These are phyloP conservation scores for Acutogordius australiensis DNA, from an alignment of 2,888 invertebrate species.

Conservation along the genomic window DNA sequence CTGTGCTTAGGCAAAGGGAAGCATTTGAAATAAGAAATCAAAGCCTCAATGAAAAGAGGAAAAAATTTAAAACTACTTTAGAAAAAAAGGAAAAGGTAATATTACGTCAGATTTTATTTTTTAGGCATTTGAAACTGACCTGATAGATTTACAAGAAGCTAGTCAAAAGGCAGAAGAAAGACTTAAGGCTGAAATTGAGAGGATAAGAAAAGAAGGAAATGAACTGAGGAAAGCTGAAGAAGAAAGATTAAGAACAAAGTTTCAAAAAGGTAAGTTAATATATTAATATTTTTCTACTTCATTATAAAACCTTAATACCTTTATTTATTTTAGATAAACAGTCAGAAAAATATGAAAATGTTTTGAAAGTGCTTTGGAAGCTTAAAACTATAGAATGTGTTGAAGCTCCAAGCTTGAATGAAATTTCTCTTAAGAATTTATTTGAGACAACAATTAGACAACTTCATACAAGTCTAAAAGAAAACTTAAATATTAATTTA, in stretches of 20 bases:
- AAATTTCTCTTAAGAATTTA: too few relatives aligned
- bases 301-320: too few relatives aligned
- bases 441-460: too few relatives aligned
- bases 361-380: too few relatives aligned
- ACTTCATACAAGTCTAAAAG: too few relatives aligned
- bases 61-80: conserved; percentile 1
- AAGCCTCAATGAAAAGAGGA: background rate
- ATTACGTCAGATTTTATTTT: background rate
- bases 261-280: too few relatives aligned
- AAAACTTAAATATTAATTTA: too few relatives aligned
- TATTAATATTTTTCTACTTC: too few relatives aligned
- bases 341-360: too few relatives aligned
- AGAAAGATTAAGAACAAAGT: background rate
- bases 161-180: background rate
- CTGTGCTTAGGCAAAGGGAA: background rate
- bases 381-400: too few relatives aligned
- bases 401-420: too few relatives aligned
- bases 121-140: background rate
- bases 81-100: conserved; percentile 3
- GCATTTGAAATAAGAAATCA: background rate
- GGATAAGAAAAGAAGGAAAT: conserved; percentile 1
- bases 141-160: background rate
- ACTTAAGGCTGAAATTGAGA: background rate
- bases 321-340: too few relatives aligned
- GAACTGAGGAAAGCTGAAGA: background rate